These are phyloP conservation scores for Agelastica alni DNA, from an alignment of 2,888 invertebrate species.

Conservation along the genomic window DNA sequence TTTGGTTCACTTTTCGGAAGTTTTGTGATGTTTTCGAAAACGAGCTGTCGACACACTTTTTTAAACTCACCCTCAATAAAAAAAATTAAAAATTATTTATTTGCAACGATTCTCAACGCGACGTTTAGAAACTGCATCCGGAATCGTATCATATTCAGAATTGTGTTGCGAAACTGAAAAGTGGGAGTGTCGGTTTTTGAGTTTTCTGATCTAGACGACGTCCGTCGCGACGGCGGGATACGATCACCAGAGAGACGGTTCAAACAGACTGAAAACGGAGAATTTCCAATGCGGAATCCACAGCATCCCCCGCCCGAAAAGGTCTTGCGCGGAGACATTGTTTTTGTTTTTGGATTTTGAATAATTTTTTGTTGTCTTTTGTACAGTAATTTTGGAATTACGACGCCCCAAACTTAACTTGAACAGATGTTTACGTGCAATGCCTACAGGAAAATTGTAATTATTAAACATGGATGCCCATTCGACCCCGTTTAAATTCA, in stretches of 20 bases:
- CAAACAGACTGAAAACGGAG: slow-evolving; percentile 26
- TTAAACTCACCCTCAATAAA: slow-evolving; percentile 18
- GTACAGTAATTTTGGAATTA: background rate
- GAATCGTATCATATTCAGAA: slow-evolving; percentile 8
- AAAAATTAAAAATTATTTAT: background rate
- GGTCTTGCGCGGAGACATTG: slow-evolving; percentile 34
- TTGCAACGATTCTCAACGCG: no score
- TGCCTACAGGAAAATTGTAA: background rate
- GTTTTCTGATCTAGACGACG: slow-evolving; percentile 20
- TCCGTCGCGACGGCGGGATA: slow-evolving; percentile 36
- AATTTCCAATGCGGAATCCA: slow-evolving; percentile 46
- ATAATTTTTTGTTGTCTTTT: slow-evolving; percentile 1
- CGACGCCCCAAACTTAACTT: background rate
- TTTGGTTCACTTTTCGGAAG: no score
- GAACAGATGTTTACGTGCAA: background rate
- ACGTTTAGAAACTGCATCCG: slow-evolving; percentile 3
- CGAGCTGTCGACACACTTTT: slow-evolving; percentile 9
- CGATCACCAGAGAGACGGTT: slow-evolving; percentile 38
- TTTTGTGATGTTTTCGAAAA: background rate
- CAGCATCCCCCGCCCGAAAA: slow-evolving; percentile 47
- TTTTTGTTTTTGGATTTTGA: slow-evolving; percentile 21
- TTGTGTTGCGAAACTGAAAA: slow-evolving; percentile 21
- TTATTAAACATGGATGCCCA: background rate
- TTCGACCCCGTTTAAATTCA: no score
- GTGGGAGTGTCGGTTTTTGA: slow-evolving; percentile 41